Base-by-base conservation (phyloP, 2,888 invertebrate species). In the Mystacides longicornis region DNA sequence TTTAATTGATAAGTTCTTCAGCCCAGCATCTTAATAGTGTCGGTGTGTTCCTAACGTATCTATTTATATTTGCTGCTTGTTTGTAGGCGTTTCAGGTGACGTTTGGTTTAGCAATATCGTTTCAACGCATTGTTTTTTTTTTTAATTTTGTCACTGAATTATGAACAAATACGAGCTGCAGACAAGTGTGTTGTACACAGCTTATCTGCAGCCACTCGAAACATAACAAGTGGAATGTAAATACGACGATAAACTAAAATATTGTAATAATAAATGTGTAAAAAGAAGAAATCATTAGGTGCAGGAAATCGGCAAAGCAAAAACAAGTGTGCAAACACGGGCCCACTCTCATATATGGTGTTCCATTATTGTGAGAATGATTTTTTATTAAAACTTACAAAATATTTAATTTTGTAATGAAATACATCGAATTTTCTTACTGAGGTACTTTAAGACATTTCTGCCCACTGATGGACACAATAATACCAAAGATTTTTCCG, bases 181-280 rank as follows among this genome's bases (percentile, higher is more conserved):
- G 52, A 54, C 59, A 54, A 33, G 43, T 56, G 59, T 49, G 49
- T 49, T 54, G 51, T 51, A 54, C 53, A 23, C 42, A 50, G 46
- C 56, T 60, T 60, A 60, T 60, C 60, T 59, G 58, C 50, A 43
- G 37, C 52, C 52, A 60, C 60, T 60, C 51, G 60, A 60, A 51
- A 54, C 56, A 58, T 56, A 56, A 58, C 60, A 60, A 60, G 60
- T 60, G 60, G 52, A 58, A 58, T 58, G 60, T 56, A 60, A 60
- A 60, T 60, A 60, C 55, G 55, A 58, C 52, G 52, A 56, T 52
- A 47, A 54, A 58, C 58, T 56, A 60, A n/a, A 58, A 60, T 58
- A 56, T 54, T 51, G 57, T 52, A 60, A 60, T n/a, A n/a, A n/a
- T 58, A 60, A 58, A 58, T 49, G 51, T 47, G n/a, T n/a, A n/a